A percentile compares a stretch with the other conserved stretches of the same genome.
phyloP scores from a whole-genome alignment of 2,113 vertebrate genomes.

The Hydrolagus affinis region DNA sequence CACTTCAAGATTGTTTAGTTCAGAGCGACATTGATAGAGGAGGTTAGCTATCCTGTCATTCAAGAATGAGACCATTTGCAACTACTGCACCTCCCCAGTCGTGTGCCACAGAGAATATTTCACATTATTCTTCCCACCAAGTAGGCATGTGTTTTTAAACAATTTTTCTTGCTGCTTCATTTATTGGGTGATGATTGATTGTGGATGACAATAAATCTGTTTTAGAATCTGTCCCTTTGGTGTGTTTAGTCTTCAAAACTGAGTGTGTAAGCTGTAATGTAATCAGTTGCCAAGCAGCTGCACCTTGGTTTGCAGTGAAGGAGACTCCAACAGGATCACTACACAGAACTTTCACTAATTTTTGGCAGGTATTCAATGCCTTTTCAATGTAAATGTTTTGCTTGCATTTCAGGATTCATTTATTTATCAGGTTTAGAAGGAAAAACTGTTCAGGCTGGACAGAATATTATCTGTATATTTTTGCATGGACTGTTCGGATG shows the following conservation, averaged over 20 bases:
- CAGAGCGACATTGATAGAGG: no score
- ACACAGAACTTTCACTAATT: neutral
- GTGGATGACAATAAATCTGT: neutral
- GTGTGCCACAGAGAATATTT: neutral
- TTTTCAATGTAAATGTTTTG: neutral
- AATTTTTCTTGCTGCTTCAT: no score
- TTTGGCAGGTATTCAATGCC: neutral
- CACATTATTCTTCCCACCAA: neutral
- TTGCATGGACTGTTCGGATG: neutral
- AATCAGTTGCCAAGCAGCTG: neutral
- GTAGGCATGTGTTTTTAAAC: neutral
- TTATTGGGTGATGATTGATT: neutral
- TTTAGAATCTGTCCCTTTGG: neutral
- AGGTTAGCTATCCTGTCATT: no score
- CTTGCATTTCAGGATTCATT: neutral
- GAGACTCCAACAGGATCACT: neutral
- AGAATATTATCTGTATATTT: neutral
- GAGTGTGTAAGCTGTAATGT: neutral
- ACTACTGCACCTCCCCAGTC: neutral
- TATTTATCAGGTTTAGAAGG: neutral
- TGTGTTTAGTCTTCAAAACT: neutral
- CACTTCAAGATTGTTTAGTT: no score
- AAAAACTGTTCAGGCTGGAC: neutral
- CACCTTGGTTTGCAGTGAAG: neutral
- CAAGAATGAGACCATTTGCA: no score